Percentiles rank a stretch among this genome's conserved stretches.
phyloP scores from a whole-genome alignment of 2,113 vertebrate species.

The Lepus americanus region DNA sequence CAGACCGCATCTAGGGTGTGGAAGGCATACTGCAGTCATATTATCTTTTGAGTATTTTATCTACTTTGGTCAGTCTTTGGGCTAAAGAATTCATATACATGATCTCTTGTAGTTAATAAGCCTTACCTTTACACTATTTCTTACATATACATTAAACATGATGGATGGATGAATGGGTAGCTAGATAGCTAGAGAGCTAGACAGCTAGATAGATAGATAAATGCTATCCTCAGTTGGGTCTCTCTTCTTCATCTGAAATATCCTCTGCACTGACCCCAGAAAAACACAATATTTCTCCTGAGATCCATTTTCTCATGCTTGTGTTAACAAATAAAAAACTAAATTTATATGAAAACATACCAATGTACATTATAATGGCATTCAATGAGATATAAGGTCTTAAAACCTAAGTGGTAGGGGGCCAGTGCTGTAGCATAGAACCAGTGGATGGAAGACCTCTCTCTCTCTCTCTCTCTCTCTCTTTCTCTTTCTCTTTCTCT shows the following conservation, averaged over 20 bases:
- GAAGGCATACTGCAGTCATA: not conserved
- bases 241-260: constrained; percentile 43
- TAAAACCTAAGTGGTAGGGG: not conserved
- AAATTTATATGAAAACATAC: not conserved
- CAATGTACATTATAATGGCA: not conserved
- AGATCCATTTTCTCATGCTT: constrained; percentile 9
- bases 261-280: not conserved
- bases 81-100: not conserved
- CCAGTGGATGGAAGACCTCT: too few species aligned
- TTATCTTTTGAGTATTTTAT: not conserved
- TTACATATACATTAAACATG: not conserved
- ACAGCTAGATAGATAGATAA: not conserved
- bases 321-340: not conserved
- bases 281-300: not conserved
- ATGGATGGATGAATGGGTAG: too few species aligned
- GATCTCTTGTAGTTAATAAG: not conserved
- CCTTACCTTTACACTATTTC: not conserved
- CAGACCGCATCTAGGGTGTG: not conserved
- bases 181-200: too few species aligned
- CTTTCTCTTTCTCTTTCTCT: too few species aligned
- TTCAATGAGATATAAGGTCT: not conserved
- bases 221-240: not conserved
- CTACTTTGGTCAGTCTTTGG: not conserved
- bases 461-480: too few species aligned
- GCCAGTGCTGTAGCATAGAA: too few species aligned